Evolutionary conservation across 2,113 vertebrate species (phyloP).

Genomic region (Thymallus thymallus): DNA sequence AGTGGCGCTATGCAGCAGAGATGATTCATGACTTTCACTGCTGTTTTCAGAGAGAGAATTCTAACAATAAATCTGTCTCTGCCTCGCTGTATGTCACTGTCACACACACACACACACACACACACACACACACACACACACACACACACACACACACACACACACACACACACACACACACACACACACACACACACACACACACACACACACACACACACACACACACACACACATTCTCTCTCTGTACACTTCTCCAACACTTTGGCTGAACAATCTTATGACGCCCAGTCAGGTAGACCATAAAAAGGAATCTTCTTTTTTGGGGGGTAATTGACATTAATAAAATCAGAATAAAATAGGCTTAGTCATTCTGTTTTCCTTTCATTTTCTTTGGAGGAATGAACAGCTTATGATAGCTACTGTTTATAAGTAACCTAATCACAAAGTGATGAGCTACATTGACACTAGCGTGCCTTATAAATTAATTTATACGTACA

Average conservation of each 20-base stretch:
- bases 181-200: not conserved
- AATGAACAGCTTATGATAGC: constrained; percentile 35
- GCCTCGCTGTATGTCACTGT: not conserved
- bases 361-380: not conserved
- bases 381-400: no score
- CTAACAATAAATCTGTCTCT: constrained; percentile 51
- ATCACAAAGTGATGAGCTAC: constrained; percentile 49
- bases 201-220: not conserved
- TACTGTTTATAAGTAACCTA: constrained; percentile 53
- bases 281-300: constrained; percentile 60
- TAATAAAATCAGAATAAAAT: constrained; percentile 54
- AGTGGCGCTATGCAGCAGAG: constrained; percentile 44
- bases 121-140: not conserved
- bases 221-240: not conserved
- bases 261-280: constrained; percentile 40
- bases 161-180: not conserved
- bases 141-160: not conserved
- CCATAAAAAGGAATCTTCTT: constrained; percentile 39
- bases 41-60: constrained; percentile 52
- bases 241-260: not conserved
- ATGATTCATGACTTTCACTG: constrained; percentile 65
- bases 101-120: not conserved
- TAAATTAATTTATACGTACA: constrained; percentile 43
- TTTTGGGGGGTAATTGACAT: constrained; percentile 51
- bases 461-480: constrained; percentile 41